phyloP scores from a whole-genome alignment of 2,888 invertebrate species.

The Slavum lentiscoides region DNA sequence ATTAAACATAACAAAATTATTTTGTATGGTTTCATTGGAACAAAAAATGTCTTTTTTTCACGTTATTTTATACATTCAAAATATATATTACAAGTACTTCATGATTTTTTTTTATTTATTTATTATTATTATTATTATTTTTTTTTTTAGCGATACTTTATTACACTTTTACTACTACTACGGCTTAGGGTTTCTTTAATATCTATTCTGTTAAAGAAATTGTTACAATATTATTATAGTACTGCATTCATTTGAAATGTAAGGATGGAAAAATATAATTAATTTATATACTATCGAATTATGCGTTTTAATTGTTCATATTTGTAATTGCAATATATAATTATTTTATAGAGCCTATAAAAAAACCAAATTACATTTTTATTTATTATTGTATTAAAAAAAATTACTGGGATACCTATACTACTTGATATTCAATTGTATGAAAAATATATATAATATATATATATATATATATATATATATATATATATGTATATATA shows the following conservation, averaged over 20 bases:
- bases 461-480: constrained; percentile 11
- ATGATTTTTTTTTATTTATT: constrained; percentile 32
- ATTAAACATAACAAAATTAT: constrained; percentile 27
- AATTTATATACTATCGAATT: constrained; percentile 51
- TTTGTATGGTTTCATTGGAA: constrained; percentile 49
- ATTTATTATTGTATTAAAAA: constrained; percentile 25
- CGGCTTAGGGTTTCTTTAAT: constrained; percentile 53
- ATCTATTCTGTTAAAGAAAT: constrained; percentile 50
- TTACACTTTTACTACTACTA: constrained; percentile 52
- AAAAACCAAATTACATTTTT: constrained; percentile 31
- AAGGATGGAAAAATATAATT: constrained; percentile 52
- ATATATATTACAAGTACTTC: constrained; percentile 47
- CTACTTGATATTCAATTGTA: constrained; percentile 13
- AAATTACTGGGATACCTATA: constrained; percentile 13
- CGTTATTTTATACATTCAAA: constrained; percentile 51
- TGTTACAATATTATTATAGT: constrained; percentile 50
- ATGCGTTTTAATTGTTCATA: constrained; percentile 46
- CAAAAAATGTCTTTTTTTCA: constrained; percentile 47
- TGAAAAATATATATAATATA: not conserved
- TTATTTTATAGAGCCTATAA: constrained; percentile 40
- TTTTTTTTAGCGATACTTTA: constrained; percentile 49
- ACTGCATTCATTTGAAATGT: constrained; percentile 38
- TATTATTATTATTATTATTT: not conserved
- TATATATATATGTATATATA: not conserved
- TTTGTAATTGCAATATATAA: constrained; percentile 24